Percentiles rank a stretch among this genome's conserved stretches.
Conservation (phyloP, 1,140 invertebrate species). For the Camponotus floridanus region DNA sequence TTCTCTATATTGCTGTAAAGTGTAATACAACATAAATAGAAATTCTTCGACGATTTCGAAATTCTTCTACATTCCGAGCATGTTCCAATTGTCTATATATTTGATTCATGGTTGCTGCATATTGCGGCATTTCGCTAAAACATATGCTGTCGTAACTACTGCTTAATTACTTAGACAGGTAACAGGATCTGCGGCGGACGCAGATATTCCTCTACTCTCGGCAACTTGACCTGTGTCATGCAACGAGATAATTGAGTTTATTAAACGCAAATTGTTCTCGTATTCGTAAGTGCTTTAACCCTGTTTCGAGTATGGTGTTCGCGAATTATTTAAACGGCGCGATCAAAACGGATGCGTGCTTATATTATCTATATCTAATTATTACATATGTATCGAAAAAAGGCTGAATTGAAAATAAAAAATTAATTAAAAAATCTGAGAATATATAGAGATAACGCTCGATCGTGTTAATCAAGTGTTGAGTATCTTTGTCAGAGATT, state of each 20-base stretch:
- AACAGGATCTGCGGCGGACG: conserved; percentile 65
- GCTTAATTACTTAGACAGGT: conserved; percentile 77
- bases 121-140: conserved; percentile 65
- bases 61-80: conserved; percentile 44
- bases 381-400: background rate
- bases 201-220: conserved; percentile 67
- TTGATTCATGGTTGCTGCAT: conserved; percentile 47
- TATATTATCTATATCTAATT: background rate
- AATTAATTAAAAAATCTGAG: background rate
- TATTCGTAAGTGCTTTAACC: conserved; percentile 59
- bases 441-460: too few species aligned
- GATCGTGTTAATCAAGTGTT: conserved; percentile 5
- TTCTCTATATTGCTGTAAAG: background rate
- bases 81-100: conserved; percentile 58
- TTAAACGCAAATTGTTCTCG: conserved; percentile 67
- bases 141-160: conserved; percentile 74
- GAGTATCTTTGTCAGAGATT: background rate
- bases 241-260: conserved; percentile 78
- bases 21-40: conserved; percentile 8
- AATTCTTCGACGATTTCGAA: background rate
- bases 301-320: conserved; percentile 27
- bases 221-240: conserved; percentile 75
- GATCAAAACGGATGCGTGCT: background rate
- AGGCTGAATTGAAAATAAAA: background rate
- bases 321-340: conserved; percentile 49